Evolutionary conservation across 2,113 vertebrate species (phyloP), one percentile per base, ranked within the genome.

Genomic region (Xenopus laevis): DNA sequence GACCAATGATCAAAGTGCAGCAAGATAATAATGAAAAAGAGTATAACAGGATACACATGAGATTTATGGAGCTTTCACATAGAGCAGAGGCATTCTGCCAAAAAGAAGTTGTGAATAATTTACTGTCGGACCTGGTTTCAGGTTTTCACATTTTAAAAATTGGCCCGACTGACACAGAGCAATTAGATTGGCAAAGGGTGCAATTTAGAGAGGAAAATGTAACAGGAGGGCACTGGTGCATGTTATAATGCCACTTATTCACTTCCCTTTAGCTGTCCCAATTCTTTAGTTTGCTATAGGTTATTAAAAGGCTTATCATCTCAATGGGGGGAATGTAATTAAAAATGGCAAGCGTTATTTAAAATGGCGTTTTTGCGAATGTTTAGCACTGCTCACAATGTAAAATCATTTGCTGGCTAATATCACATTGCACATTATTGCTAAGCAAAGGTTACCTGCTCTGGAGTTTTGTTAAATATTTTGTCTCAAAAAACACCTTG

Each of bases 31-130:
- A 27, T 27, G 23, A 4, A 27, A 27, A 27, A 4, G 2, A 27
- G 23, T 27, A 27, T 27, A 27, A 27, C 23, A 63, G 23, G 60
- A 52, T 17, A 71, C 7, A 63, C 18, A 71, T 21, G 7, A 60
- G 20, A 63, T 63, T 61, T 62, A 17, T 18, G 21, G 47, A 50
- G 20, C 45, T 57, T 71, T 62, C 57, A 50, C 20, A n/a, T 71
- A 71, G 61, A 71, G 30, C 21, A 13, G 21, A 71, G 59, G 63
- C 45, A 52, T 17, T 50, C 44, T 63, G 44, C 27, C 46, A 27
- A 60, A 12, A 30, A 72, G 52, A 13, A 62, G 20, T 53, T 53
- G 57, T 61, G 59, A 72, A 72, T 72, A 72, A 72, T 72, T 64
- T n/a, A 72, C 45, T 17, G 55, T 21, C 10, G 30, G 45, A 16